Conservation (phyloP, 1,140 invertebrate species). For the Drosophila novamexicana region DNA sequence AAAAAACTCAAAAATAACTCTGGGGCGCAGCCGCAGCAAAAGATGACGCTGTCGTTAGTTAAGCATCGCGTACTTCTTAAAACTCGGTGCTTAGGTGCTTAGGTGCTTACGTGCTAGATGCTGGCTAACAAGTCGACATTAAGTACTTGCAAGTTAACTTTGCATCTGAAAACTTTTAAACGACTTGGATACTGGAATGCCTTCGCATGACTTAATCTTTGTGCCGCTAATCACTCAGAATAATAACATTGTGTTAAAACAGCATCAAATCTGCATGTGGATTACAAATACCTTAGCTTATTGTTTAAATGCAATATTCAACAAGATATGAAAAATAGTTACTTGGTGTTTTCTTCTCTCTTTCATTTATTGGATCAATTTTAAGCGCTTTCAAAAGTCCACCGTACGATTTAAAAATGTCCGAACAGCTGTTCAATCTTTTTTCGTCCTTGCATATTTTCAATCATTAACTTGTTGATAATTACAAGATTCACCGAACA, state of each 20-base stretch:
- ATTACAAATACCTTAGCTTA: conserved; percentile 4
- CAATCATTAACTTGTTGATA: no score
- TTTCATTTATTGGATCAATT: no score
- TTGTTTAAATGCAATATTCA: neutral
- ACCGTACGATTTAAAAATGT: no score
- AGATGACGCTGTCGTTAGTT: conserved; percentile 77
- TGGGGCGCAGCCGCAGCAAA: conserved; percentile 60
- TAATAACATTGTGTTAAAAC: conserved; percentile 22
- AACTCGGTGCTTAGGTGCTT: conserved; percentile 14
- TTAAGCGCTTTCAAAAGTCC: no score
- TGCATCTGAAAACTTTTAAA: conserved; percentile 36
- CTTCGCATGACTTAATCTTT: conserved; percentile 40
- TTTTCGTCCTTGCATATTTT: no score
- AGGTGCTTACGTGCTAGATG: conserved; percentile 28
- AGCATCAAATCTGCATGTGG: conserved; percentile 5
- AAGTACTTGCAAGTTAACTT: conserved; percentile 25
- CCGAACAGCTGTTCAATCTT: no score
- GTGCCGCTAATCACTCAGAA: conserved; percentile 20
- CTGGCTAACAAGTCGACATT: conserved; percentile 28
- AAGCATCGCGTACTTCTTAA: conserved; percentile 68
- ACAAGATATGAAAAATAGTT: neutral
- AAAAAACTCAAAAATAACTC: conserved; percentile 41
- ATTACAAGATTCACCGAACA: no score
- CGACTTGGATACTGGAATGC: conserved; percentile 23
- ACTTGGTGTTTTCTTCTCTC: neutral